These are phyloP conservation scores for Leptinotarsa tumamoca DNA, from an alignment of 2,888 invertebrate species.

Conservation along the genomic window DNA sequence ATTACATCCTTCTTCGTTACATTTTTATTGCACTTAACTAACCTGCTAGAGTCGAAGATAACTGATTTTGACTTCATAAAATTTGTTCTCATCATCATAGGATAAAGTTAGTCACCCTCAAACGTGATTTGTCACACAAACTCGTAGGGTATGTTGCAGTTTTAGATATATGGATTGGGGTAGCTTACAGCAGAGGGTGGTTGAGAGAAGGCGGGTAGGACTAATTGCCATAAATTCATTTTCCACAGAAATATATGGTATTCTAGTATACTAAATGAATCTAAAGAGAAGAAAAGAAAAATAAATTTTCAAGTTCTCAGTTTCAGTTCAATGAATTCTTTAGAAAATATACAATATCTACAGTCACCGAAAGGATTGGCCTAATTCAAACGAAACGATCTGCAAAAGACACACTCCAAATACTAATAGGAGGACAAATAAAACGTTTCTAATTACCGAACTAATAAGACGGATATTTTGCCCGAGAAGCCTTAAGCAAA, in stretches of 20 bases:
- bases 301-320: no score
- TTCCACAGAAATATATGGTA: no score
- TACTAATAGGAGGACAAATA: not conserved
- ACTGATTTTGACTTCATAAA: not conserved
- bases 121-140: not conserved
- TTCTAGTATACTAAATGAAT: no score
- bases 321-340: no score
- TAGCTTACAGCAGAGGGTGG: not conserved
- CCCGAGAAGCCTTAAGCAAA: conserved; percentile 17
- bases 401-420: not conserved
- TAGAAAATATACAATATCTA: no score
- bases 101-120: not conserved
- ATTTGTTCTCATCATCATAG: not conserved
- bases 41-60: not conserved
- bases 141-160: not conserved
- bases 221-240: not conserved
- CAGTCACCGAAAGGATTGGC: not conserved
- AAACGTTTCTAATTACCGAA: conserved; percentile 25
- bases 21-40: no score
- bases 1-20: no score
- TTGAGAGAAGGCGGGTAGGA: not conserved
- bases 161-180: not conserved
- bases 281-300: no score
- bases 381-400: not conserved
- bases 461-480: conserved; percentile 18